phyloP scores from a whole-genome alignment of 2,797 vertebrate species.

The Dipus sagitta region DNA sequence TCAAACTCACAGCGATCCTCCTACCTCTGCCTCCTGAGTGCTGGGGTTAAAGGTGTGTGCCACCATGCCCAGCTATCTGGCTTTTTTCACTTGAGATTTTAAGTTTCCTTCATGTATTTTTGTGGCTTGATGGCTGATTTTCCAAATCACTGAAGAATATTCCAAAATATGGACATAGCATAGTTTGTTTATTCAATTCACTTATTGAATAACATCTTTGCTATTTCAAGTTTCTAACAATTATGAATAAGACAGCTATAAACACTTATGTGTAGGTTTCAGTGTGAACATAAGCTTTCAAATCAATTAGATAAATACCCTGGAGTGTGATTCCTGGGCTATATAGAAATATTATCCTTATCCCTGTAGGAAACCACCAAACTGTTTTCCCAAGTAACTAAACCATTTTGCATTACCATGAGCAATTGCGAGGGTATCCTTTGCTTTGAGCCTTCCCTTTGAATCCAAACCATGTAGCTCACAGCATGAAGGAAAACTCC shows the following conservation, averaged over 20 bases:
- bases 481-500: background rate
- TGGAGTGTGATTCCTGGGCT: constrained; percentile 27
- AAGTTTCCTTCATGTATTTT: background rate
- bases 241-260: constrained; percentile 17
- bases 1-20: no score
- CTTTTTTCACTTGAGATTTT: background rate
- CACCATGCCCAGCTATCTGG: background rate
- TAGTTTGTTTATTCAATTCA: background rate
- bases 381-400: background rate
- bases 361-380: constrained; percentile 47
- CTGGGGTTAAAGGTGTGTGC: no score
- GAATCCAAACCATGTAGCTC: background rate
- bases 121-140: background rate
- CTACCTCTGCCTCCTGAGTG: no score
- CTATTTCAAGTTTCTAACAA: constrained; percentile 1
- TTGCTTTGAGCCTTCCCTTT: constrained; percentile 19
- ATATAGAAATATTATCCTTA: background rate
- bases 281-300: constrained; percentile 38
- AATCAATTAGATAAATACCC: constrained; percentile 39
- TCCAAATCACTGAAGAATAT: background rate
- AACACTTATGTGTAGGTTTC: background rate
- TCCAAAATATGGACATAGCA: background rate
- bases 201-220: background rate
- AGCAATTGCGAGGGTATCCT: background rate
- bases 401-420: constrained; percentile 17